phyloP scores from a whole-genome alignment of 2,797 vertebrate species.

The Gallinago stenura region DNA sequence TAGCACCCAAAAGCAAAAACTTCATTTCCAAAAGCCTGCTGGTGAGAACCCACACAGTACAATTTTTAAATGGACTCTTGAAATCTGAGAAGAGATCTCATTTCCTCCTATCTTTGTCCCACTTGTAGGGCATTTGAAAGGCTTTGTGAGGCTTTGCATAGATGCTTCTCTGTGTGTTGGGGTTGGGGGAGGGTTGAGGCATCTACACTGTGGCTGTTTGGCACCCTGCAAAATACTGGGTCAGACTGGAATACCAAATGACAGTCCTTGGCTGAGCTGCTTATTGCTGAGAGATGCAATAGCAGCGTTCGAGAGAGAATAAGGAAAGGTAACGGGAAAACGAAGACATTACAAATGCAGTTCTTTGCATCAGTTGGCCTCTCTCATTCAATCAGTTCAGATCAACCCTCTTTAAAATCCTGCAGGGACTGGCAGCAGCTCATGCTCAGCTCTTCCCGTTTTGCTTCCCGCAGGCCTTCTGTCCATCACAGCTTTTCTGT shows the following conservation, averaged over 20 bases:
- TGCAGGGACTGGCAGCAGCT: background rate
- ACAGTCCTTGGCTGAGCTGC: background rate
- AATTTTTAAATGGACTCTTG: constrained; percentile 51
- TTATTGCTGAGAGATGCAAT: background rate
- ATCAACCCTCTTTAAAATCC: background rate
- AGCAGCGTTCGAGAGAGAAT: background rate
- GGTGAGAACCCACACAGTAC: background rate
- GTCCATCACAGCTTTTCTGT: background rate
- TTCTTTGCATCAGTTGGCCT: background rate
- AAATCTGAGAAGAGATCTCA: constrained; percentile 60
- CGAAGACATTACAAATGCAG: background rate
- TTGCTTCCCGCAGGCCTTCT: background rate
- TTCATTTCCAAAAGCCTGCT: background rate
- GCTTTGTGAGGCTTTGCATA: constrained; percentile 57
- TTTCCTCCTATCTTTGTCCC: constrained; percentile 65
- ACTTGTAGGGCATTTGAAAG: constrained; percentile 50
- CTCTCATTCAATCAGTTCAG: background rate
- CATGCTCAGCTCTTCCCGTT: background rate
- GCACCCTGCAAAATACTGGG: constrained; percentile 23
- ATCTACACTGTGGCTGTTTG: constrained; percentile 28
- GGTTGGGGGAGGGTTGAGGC: constrained; percentile 30
- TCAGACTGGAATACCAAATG: constrained; percentile 44
- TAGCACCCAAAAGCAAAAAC: background rate
- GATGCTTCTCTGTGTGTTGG: constrained; percentile 48
- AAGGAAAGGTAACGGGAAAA: background rate